Evolutionary conservation across 2,797 vertebrate genomes (phyloP), one percentile per base, ranked within the genome.

Genomic region (Rhinichthys osculus): DNA sequence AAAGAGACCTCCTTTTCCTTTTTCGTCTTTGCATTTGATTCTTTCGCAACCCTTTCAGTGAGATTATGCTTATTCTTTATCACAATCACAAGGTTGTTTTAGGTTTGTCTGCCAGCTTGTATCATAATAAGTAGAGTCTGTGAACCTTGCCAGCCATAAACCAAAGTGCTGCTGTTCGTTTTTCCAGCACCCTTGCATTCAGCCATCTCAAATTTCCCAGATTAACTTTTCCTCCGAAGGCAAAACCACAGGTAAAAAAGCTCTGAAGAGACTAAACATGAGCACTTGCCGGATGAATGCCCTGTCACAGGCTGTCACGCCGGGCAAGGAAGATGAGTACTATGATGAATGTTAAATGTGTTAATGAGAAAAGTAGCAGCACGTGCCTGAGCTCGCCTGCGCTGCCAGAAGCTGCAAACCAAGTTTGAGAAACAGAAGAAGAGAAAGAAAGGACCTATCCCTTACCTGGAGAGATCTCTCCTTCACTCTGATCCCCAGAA

Each of bases 401-500:
- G 0, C 76, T 11, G 11, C 5, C 17, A 40, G 66, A 62, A 88
- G n/a, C 85, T 71, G 78, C 42, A 33, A 66, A 67, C 57, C 14
- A 67, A 64, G 84, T 77, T 59, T 78, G 19, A 7, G 23, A 78
- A 71, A 59, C 44, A 35, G 13, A 19, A n/a, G 57, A 71, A 9
- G 11, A 57, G 71, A 35, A 62, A 47, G 23, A 59, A 69, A 64
- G 52, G 38, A 40, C 30, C 35, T 35, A n/a, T 67, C 83, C 33
- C 91, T 93, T 96, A 98, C 97, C 98, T 97, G 97, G 92, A 73
- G 95, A 95, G 85, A 97, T 92, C 91, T 98, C 98, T 91, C 97
- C 97, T 86, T 99, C 98, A 93, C 98, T 98, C 93, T 97, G 96
- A 92, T 98, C 98, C 74, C 96, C 98, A 30, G 98, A 99, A 94